Base-by-base conservation (phyloP, 2,888 invertebrate species). In the Malthinus flaveolus region DNA sequence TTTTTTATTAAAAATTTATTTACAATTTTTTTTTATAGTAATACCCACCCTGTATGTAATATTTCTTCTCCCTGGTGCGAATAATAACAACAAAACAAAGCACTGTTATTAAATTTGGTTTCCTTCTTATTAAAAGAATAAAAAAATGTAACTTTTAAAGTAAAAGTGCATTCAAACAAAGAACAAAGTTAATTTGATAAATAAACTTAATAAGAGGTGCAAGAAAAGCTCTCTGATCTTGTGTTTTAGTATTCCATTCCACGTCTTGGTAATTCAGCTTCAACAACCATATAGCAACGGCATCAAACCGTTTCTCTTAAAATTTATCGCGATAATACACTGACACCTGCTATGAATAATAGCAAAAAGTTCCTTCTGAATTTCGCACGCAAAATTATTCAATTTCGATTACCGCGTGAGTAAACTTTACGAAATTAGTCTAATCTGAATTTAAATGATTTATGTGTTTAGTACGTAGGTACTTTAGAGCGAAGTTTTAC, bases 281-380 rank as follows among this genome's bases (percentile, higher is more conserved):
- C 64, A 64, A 62, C 62, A 60, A 53, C 62, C 61, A 63, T 63
- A 61, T 55, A 62, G 56, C 62, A 53, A 56, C 45, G 56, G 55
- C 65, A 61, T 63, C 62, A 57, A 60, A 62, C 59, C 65, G 63
- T 60, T 61, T 60, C 63, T 55, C 61, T 64, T 59, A 63, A 64
- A 67, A 69, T 69, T 69, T 69, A 69, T 69, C 68, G 68, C 64
- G 69, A 68, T 69, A 69, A 67, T 66, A 68, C 69, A 66, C 62
- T 65, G 66, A 67, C 68, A 68, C 66, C 68, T 66, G 66, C 65
- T 69, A 67, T 69, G 68, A 67, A 69, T 69, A 69, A 68, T 65
- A 61, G 64, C 61, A 62, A 62, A 64, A 63, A 65, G 65, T 56
- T 56, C 52, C 62, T 59, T 66, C 62, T 69, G 68, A 69, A 69